A percentile compares a stretch with the other conserved stretches of the same genome.
Evolutionary conservation across 2,888 invertebrate genomes (phyloP).

Genomic region (Strigamia crassipes): DNA sequence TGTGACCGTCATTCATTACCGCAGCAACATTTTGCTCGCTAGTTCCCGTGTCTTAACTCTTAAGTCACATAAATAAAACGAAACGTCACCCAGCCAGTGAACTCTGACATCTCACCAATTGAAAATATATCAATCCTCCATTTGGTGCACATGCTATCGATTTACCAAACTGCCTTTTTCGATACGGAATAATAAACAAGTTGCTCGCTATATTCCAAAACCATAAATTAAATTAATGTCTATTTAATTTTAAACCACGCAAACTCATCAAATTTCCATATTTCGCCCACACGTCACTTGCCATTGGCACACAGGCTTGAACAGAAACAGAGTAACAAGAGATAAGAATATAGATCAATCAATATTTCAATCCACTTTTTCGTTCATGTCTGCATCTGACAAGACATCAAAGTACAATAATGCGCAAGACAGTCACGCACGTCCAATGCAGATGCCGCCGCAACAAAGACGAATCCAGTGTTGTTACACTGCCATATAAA

Average conservation of each 20-base stretch:
- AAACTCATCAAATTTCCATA: not conserved
- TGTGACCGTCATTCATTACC: too few species aligned
- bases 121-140: not conserved
- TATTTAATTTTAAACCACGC: not conserved
- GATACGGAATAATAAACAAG: not conserved
- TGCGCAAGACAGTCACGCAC: slow-evolving; percentile 17
- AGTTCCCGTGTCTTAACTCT: too few species aligned
- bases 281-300: not conserved
- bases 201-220: not conserved
- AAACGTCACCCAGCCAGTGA: not conserved
- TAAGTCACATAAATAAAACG: not conserved
- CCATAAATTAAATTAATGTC: not conserved
- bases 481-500: slow-evolving; percentile 34
- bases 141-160: not conserved
- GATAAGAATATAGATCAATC: slow-evolving; percentile 12
- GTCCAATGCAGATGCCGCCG: slow-evolving; percentile 16
- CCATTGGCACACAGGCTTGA: not conserved
- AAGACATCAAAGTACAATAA: slow-evolving; percentile 24
- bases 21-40: too few species aligned
- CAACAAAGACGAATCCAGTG: not conserved
- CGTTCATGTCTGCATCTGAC: slow-evolving; percentile 21
- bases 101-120: not conserved
- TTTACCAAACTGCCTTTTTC: not conserved
- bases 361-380: slow-evolving; percentile 28
- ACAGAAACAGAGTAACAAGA: not conserved